Evolutionary conservation across 2,888 invertebrate species (phyloP), one percentile per base, ranked within the genome.

Genomic region (Halictus quadricinctus): DNA sequence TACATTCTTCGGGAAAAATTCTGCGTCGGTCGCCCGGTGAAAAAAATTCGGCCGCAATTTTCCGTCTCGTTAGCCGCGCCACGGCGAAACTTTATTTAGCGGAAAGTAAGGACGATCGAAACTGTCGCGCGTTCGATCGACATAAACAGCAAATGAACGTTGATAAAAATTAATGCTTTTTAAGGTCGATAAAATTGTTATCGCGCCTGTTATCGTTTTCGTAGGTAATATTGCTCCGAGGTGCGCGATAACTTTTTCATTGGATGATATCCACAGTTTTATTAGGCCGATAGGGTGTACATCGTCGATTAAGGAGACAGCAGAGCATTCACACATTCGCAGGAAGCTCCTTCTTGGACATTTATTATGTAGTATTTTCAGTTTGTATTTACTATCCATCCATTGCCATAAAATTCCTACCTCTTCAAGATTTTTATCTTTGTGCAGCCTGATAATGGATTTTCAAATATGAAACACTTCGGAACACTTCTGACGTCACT

Each of bases 61-160:
- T 84, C 85, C 85, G 79, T 66, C 72, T 84, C 78, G 78, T 84
- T 84, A 64, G 75, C 46, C 78, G 15, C 46, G 54, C 46, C 54
- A 75, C 64, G 46, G 36, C 41, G 43, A n/a, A 58, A 79, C 78
- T 84, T 75, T 84, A 84, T 84, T 84, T 84, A 72, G 54, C 78
- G 41, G 78, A 66, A 84, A 66, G 25, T 6, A 13, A 64, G 25
- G 48, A 12, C 18, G 13, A 43, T 41, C 25, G 5, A 8, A 29
- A 25, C n/a, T 46, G 43, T 25, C 21, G 15, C n/a, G 50, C 54
- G 21, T 66, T 66, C 73, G 72, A 82, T 73, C 48, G 58, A 2
- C 15, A 4, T 21, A 48, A 36, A 76, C 46, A 13, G n/a, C 3
- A 3, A 60, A 18, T 7, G 13, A 1, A 13, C 41, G 29, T 29